Percentiles rank a stretch among this genome's conserved stretches.
Conservation (phyloP, 2,888 invertebrate genomes). For the Hoplodrina ambigua region DNA sequence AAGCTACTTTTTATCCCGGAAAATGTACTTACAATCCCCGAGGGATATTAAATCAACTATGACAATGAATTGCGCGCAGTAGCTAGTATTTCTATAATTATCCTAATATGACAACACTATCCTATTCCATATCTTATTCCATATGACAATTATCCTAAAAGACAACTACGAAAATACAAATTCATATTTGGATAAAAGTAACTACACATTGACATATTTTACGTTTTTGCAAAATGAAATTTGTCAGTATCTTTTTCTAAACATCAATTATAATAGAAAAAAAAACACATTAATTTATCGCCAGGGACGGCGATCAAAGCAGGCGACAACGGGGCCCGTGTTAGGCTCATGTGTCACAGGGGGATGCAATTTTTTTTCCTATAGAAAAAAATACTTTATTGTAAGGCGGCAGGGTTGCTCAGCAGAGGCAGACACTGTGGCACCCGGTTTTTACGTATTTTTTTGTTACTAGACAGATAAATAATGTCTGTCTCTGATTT, state of each 20-base stretch:
- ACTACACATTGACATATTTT: neutral
- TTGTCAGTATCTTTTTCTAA: conserved; percentile 50
- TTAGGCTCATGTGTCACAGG: conserved; percentile 72
- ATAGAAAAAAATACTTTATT: conserved; percentile 77
- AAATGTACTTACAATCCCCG: too few relatives aligned
- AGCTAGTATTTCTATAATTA: neutral
- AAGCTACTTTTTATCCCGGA: too few relatives aligned
- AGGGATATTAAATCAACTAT: too few relatives aligned
- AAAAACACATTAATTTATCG: conserved; percentile 74
- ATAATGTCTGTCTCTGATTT: conserved; percentile 44
- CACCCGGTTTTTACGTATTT: conserved; percentile 78
- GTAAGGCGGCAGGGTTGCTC: conserved; percentile 69
- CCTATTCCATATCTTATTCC: too few relatives aligned
- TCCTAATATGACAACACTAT: neutral
- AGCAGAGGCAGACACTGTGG: conserved; percentile 80
- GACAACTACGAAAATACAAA: neutral
- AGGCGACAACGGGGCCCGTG: conserved; percentile 75
- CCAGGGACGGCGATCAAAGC: conserved; percentile 75
- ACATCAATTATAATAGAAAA: conserved; percentile 53
- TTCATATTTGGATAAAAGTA: neutral
- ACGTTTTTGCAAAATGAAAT: conserved; percentile 40
- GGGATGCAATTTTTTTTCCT: conserved; percentile 75
- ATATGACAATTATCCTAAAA: too few relatives aligned
- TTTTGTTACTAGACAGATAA: conserved; percentile 44
- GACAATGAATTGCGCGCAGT: too few relatives aligned